Base-by-base conservation (phyloP, 2,888 invertebrate species). In the Acrocyrtus sp. region DNA sequence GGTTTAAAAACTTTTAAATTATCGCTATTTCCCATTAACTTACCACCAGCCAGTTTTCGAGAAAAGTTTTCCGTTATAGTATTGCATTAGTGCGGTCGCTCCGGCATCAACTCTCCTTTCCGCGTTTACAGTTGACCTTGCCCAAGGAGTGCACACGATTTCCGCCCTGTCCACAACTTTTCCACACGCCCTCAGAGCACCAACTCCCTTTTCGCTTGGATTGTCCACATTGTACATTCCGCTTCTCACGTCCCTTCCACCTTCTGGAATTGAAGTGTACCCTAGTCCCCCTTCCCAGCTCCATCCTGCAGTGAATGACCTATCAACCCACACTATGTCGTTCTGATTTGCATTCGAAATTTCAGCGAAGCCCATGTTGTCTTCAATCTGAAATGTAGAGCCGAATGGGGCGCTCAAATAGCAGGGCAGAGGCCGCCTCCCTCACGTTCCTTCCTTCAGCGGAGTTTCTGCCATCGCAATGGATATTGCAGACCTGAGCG, bases 11-110 rank as follows among this genome's bases (percentile, higher is more conserved):
- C 34, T 34, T 34, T n/a, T n/a, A n/a, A n/a, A n/a, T n/a, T n/a
- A n/a, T n/a, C n/a, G 63, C 62, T 56, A 70, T 1, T 63, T 63
- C 26, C 12, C 60, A 45, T n/a, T 45, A 10, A 17, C 72, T 47
- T 48, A 81, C 81, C 81, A 81, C 26, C 79, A 78, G 0, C 74
- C 69, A 0, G 77, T 79, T 15, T 70, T 73, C 47, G 73, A 73
- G 1, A 65, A 72, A 3, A 78, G 57, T 3, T 57, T 47, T 6
- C 62, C 62, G 22, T 78, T 61, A 39, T 74, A 81, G 19, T 65
- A 78, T 45, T 78, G 77, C 78, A 81, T 78, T 8, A 81, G 24
- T 1, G 77, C 78, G 8, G 77, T 78, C 1, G 74, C 79, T 0
- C 75, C 78, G 5, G 81, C 79, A 12, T 78, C 78, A 10, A 74